Evolutionary conservation across 2,113 vertebrate genomes (phyloP).

Genomic region (Hippopotamus amphibius): DNA sequence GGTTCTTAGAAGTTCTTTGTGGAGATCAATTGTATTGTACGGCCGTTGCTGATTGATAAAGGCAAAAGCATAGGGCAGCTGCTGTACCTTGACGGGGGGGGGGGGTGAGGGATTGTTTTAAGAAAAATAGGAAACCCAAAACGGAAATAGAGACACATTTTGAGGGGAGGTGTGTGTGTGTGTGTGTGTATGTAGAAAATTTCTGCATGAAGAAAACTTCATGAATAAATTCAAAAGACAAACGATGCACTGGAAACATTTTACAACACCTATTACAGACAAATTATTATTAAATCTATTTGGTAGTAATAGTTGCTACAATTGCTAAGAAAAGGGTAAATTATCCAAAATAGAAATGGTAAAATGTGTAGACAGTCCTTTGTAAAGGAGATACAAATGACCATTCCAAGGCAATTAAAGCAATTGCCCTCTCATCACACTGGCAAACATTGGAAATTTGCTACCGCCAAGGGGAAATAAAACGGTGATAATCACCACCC

Average conservation of each 20-base stretch:
- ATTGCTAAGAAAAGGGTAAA: not conserved
- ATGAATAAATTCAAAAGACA: not conserved
- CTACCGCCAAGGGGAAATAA: rapidly evolving
- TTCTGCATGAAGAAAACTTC: not conserved
- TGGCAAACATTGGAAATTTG: not conserved
- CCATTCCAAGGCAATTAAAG: rapidly evolving
- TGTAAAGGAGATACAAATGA: rapidly evolving
- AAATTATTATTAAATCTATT: not conserved
- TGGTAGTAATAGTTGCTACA: not conserved
- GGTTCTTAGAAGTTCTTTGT: too few species aligned
- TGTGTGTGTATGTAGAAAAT: not conserved
- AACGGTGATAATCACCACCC: rapidly evolving
- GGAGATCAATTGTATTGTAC: too few species aligned
- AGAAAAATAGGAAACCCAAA: not conserved
- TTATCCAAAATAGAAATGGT: not conserved
- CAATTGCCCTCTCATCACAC: rapidly evolving
- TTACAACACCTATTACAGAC: not conserved
- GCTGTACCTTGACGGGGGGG: not conserved
- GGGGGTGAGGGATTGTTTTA: not conserved
- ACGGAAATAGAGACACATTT: not conserved
- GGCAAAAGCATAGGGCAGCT: not conserved
- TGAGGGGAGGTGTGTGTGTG: not conserved
- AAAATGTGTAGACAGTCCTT: not conserved
- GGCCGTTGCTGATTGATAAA: too few species aligned
- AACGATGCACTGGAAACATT: not conserved